Evolutionary conservation across 2,888 invertebrate species (phyloP).

Genomic region (Leucozona laternaria): DNA sequence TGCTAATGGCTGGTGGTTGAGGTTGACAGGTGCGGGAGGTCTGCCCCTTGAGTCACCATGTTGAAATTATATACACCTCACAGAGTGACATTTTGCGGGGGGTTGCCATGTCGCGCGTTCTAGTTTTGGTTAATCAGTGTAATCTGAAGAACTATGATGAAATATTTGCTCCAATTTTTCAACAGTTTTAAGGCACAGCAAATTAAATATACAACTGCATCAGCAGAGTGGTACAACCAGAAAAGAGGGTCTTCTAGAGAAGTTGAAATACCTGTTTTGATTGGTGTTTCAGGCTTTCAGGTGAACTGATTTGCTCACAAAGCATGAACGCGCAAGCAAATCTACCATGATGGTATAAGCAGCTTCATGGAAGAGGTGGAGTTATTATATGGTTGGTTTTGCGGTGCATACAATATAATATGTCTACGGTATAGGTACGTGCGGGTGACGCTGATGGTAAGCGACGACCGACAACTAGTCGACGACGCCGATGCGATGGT

Average conservation of each 20-base stretch:
- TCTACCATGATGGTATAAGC: conserved; percentile 51
- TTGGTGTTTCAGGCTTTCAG: conserved; percentile 18
- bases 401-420: conserved; percentile 38
- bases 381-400: conserved; percentile 35
- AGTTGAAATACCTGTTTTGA: conserved; percentile 68
- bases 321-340: conserved; percentile 61
- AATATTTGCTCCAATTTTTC: conserved; percentile 69
- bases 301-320: conserved; percentile 60
- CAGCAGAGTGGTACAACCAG: not conserved
- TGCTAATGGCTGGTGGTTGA: conserved; percentile 22
- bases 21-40: conserved; percentile 68
- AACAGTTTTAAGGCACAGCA: conserved; percentile 25
- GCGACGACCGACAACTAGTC: not conserved
- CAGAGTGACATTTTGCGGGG: not conserved
- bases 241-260: conserved; percentile 23
- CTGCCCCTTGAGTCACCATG: not conserved
- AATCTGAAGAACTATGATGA: conserved; percentile 61
- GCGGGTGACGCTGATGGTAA: conserved; percentile 13
- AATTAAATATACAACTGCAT: not conserved
- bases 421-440: not conserved
- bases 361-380: conserved; percentile 52
- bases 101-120: conserved; percentile 33
- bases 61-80: conserved; percentile 49
- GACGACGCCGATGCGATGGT: not conserved
- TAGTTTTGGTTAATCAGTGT: conserved; percentile 62